Evolutionary conservation across 2,888 invertebrate species (phyloP), one percentile per base, ranked within the genome.

Genomic region (Aradus depressus): DNA sequence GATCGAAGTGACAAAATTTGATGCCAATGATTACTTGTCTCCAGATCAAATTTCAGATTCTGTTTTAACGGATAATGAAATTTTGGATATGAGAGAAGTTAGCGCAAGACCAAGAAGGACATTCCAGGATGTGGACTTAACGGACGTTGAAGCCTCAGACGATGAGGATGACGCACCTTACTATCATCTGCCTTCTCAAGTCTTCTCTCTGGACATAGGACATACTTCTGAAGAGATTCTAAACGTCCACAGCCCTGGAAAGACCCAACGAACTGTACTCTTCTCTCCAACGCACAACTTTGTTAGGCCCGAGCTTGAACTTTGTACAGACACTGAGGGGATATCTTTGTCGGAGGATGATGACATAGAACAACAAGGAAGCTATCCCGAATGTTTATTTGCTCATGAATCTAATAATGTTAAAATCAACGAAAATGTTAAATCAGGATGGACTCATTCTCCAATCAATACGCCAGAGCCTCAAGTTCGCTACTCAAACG

Each of bases 111-210:
- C n/a, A 4, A 14, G 16, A 21, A 34, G 23, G 8, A 44, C 22
- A 18, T 12, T 6, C n/a, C 39, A 44, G 4, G 51, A 50, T 38
- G 56, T 34, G 1, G 18, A 37, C 6, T 21, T 53, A 6, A 59
- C 57, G 21, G 59, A 59, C 32, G 43, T 58, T 21, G 77, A 77
- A 62, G 37, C 16, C 5, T 59, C 58, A 4, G 51, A 49, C 28
- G 56, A 58, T 28, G 59, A 59, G 25, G 56, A 58, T 3, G 50
- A 34, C 22, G 37, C 37, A 23, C 35, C 39, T 48, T 48, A 55
- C 18, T 25, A 34, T 18, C 16, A 18, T 4, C 5, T 4, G 19
- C 34, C 34, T 14, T 10, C 23, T 1, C 34, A 44, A 22, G 10
- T 21, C 21, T 35, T 34, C 14, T 21, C 31, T 34, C 23, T 38